phyloP scores from a whole-genome alignment of 37 sponge, comb jelly and placozoan genomes.

The Axinella damicornis region DNA sequence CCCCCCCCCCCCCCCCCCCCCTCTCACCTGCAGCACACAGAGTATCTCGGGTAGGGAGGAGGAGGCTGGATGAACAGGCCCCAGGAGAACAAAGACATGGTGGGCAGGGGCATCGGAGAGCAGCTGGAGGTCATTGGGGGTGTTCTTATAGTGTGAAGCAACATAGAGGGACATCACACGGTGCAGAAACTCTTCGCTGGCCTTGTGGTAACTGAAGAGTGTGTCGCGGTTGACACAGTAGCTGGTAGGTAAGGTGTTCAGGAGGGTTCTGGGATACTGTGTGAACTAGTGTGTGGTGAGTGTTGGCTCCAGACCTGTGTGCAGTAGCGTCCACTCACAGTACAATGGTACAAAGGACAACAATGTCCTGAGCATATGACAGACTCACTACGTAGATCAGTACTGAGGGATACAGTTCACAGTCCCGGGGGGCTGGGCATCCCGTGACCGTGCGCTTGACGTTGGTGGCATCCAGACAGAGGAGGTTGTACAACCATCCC shows the following conservation, averaged over 20 bases:
- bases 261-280: not conserved
- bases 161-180: slow-evolving; percentile 94
- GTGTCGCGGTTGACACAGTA: slow-evolving; percentile 97
- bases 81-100: slow-evolving; percentile 90
- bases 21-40: slow-evolving; percentile 88
- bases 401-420: slow-evolving; percentile 70
- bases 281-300: no score
- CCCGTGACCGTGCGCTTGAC: slow-evolving; percentile 63
- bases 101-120: slow-evolving; percentile 99
- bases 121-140: slow-evolving; percentile 98
- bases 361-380: not conserved
- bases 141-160: slow-evolving; percentile 98
- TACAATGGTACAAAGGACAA: not conserved
- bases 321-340: not conserved
- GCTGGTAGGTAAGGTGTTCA: slow-evolving; percentile 2
- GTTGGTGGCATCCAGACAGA: slow-evolving; percentile 85
- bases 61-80: slow-evolving; percentile 73
- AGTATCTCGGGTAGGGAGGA: slow-evolving; percentile 91
- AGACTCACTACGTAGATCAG: not conserved
- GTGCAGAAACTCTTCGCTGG: slow-evolving; percentile 94
- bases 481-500: slow-evolving; percentile 91
- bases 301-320: not conserved
- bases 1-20: no score
- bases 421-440: slow-evolving; percentile 88
- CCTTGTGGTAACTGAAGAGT: slow-evolving; percentile 92